Percentiles rank a stretch among this genome's conserved stretches.
phyloP scores from a whole-genome alignment of 2,113 vertebrate species.

The Archilochus colubris region DNA sequence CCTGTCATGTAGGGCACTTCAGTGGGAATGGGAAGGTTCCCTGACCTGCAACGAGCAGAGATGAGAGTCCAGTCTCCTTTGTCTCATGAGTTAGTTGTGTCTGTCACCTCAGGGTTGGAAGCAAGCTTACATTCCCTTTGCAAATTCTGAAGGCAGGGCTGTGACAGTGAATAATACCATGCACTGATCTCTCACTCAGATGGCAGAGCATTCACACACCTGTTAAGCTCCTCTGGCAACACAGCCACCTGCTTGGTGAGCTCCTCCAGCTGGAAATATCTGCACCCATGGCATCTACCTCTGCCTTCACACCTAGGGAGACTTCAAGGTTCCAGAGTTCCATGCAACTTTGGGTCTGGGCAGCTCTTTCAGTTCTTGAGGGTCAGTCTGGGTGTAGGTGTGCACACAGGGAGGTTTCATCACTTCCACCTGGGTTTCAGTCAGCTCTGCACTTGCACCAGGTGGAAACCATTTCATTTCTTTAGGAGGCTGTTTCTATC shows the following conservation, averaged over 20 bases:
- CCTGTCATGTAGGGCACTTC: background rate
- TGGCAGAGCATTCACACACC: background rate
- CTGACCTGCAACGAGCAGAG: background rate
- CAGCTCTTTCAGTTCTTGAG: background rate
- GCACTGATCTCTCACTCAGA: fast-evolving
- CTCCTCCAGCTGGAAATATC: background rate
- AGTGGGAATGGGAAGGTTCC: background rate
- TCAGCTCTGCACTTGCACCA: background rate
- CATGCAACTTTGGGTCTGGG: background rate
- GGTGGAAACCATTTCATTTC: background rate
- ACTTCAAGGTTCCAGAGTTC: background rate
- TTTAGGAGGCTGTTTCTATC: background rate
- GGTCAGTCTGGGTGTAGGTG: background rate
- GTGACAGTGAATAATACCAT: background rate
- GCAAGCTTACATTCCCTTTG: background rate
- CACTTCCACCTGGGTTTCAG: background rate
- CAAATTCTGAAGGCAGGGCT: background rate
- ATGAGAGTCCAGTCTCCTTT: background rate
- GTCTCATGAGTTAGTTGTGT: background rate
- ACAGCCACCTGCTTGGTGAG: background rate
- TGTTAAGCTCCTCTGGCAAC: background rate
- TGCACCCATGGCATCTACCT: background rate
- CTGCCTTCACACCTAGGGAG: background rate
- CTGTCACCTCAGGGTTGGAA: background rate
- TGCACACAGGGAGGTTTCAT: background rate